A percentile compares a stretch with the other conserved stretches of the same genome.
Evolutionary conservation across 2,113 vertebrate species (phyloP).

Genomic region (Rhinoptilus africanus): DNA sequence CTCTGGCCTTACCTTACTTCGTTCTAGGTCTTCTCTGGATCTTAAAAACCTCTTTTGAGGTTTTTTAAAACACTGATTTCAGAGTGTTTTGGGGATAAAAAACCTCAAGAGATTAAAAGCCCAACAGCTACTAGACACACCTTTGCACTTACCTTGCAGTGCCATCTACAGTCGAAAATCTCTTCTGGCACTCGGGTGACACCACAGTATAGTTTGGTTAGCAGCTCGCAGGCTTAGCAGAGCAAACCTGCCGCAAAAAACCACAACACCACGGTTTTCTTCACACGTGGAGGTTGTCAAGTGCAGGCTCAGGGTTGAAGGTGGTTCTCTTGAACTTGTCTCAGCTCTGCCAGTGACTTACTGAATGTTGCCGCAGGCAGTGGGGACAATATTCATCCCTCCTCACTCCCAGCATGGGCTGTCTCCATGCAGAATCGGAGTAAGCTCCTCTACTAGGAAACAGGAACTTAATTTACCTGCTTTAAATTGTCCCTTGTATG

Average conservation of each 20-base stretch:
- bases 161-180: conserved; percentile 23
- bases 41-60: not conserved
- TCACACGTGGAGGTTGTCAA: not conserved
- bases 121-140: too few relatives aligned
- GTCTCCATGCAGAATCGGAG: not conserved
- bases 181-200: not conserved
- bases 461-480: not conserved
- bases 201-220: not conserved
- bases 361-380: not conserved
- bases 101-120: not conserved
- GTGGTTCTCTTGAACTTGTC: not conserved
- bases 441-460: not conserved
- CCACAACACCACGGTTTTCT: fast-evolving
- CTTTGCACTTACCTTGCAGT: not conserved
- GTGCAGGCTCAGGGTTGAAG: not conserved
- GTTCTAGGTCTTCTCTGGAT: not conserved
- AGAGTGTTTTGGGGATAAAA: not conserved
- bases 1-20: not conserved
- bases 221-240: not conserved
- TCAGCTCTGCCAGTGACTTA: not conserved
- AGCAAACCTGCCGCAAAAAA: not conserved
- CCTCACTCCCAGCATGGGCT: not conserved
- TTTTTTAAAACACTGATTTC: not conserved
- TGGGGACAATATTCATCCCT: not conserved
- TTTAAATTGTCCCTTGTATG: not conserved